These are phyloP conservation scores for Zalophus californianus DNA, from an alignment of 2,797 vertebrate species.

Conservation along the genomic window DNA sequence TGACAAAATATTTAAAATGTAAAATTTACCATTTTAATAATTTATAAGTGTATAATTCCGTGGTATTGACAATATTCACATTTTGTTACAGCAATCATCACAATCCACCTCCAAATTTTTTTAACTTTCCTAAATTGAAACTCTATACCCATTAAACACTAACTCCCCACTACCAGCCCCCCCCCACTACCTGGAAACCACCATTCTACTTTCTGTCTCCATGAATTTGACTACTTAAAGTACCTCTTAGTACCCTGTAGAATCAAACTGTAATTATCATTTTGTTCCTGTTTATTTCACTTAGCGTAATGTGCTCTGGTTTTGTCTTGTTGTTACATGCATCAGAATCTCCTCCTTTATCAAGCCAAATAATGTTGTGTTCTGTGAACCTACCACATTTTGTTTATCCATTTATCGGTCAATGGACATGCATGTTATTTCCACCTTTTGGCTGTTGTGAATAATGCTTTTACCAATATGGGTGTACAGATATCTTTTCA, in stretches of 20 bases:
- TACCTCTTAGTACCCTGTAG: background rate
- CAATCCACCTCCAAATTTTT: background rate
- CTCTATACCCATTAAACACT: background rate
- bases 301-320: background rate
- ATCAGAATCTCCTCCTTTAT: background rate
- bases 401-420: background rate
- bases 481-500: background rate
- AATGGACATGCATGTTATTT: background rate
- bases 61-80: background rate
- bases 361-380: background rate
- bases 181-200: background rate
- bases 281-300: background rate
- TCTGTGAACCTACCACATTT: background rate
- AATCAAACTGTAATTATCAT: background rate
- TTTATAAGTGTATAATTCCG: background rate
- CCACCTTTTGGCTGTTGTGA: background rate
- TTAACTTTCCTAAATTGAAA: background rate
- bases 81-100: background rate
- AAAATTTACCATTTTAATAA: background rate
- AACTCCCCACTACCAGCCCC: accelerated
- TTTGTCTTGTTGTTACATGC: background rate
- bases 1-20: background rate
- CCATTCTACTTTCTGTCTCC: background rate
- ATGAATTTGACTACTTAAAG: background rate
- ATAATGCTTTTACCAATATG: background rate